Evolutionary conservation across 2,888 invertebrate species (phyloP), one percentile per base, ranked within the genome.

Genomic region (Panorpa germanica): DNA sequence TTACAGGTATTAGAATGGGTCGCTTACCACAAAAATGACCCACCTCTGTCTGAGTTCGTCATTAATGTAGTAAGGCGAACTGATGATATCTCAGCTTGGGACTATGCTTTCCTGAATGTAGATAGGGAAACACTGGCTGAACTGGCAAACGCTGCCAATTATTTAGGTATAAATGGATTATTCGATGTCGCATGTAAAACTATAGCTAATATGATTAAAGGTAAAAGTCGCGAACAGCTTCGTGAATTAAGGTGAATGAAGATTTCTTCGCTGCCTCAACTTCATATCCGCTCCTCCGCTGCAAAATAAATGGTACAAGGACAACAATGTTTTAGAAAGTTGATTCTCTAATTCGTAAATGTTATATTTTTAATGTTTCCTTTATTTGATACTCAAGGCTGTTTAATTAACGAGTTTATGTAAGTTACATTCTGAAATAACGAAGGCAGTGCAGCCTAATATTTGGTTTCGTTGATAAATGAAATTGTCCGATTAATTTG

Each of bases 81-180:
- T 1, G 96, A 98, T 50, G 96, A 98, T 48, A 98, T 98, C 41
- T 86, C 86, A 14, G 88, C 90, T 0, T 98, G 98, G 98, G 98
- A 98, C 61, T 88, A 91, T 0, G 96, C 98, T 52, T 98, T 98
- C 48, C 59, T 99, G 6, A 98, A 98, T 65, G 95, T 96, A 18
- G 93, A 95, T 52, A 93, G 93, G 52, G 91, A 88, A 35, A 95
- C 93, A 2, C 59, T 96, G 9, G 95, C 93, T 51, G 95, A 95
- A 58, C 59, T 96, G 23, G 95, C 95, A 45, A 58, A 95, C 61
- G 93, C 95, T 28, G 93, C 95, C 5, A 95, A 96, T 55, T 96
- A 95, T 51, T 61, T 96, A 45, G 93, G 95, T 47, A 95, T 95
- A 39, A 83, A 88, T 49, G 88, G 93, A 2, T 61, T 98, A 34